Evolutionary conservation across 2,888 invertebrate species (phyloP), one percentile per base, ranked within the genome.

Genomic region (Orgyia antiqua): DNA sequence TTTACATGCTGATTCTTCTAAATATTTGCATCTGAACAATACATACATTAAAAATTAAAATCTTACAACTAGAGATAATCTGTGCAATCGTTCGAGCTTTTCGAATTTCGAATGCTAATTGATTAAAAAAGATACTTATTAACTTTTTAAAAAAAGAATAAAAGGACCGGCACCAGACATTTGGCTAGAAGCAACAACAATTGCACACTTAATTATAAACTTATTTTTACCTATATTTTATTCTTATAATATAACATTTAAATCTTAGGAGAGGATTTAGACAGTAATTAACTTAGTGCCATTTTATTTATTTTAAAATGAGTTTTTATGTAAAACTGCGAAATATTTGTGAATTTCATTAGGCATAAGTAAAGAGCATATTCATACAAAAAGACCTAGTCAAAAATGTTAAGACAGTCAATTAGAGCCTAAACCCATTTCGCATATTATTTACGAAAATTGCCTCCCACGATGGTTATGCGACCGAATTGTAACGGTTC

Each of bases 1-100:
- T 82, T 79, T 83, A 84, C 84, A 83, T 69, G 73, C 66, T 70
- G 75, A 74, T 78, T 74, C 83, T 79, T 79, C 83, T 80, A 80
- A 83, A 86, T 84, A 83, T 83, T 76, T 80, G 82, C 84, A 82
- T 84, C 84, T 83, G 84, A 86, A 86, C 80, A 84, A 82, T 82
- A 84, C 79, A 76, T 75, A 75, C 78, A 76, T 78, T 84, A n/a
- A n/a, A n/a, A n/a, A n/a, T 15, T 15, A 80, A 82, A 83, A 82
- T 72, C 82, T 84, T 82, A 86, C 39, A 39, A 31, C 76, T 82
- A 82, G 36, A 54, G 59, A 64, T 71, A 62, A 64, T 62, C 57
- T 64, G 79, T 82, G 82, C 83, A 83, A 83, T 76, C 83, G 82
- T 73, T 70, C 56, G 58, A 68, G 75, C 77, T 64, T 63, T 52